These are phyloP conservation scores for Itoplectis maculator DNA, from an alignment of 2,888 invertebrate species.

Conservation along the genomic window DNA sequence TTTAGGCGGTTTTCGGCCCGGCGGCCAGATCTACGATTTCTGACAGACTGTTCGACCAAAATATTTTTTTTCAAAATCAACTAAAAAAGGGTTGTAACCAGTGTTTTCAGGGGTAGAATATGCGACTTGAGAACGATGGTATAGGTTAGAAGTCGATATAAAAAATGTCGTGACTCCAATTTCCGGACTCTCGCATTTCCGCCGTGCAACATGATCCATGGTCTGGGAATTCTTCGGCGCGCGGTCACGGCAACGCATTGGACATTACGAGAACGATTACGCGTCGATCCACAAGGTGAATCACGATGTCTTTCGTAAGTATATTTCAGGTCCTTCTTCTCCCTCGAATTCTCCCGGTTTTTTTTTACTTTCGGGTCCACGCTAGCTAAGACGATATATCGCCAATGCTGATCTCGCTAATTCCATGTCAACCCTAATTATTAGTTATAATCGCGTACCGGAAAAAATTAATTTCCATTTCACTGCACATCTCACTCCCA, in stretches of 20 bases:
- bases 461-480: constrained; percentile 46
- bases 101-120: no score
- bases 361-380: neutral
- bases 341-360: neutral
- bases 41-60: no score
- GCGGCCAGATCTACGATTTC: no score
- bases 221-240: neutral
- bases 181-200: neutral
- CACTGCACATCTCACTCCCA: constrained; percentile 35
- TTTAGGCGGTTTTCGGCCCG: no score
- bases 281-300: constrained; percentile 19
- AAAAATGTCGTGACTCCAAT: neutral
- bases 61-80: no score
- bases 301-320: constrained; percentile 23
- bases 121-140: no score
- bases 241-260: neutral
- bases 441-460: neutral
- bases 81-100: no score
- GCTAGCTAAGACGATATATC: neutral
- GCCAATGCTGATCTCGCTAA: neutral
- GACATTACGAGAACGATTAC: constrained; percentile 33
- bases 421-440: neutral
- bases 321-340: neutral
- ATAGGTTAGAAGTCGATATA: no score
- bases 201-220: neutral